Conservation (phyloP, 2,797 vertebrate genomes). For the Oreonectes daqikongensis region DNA sequence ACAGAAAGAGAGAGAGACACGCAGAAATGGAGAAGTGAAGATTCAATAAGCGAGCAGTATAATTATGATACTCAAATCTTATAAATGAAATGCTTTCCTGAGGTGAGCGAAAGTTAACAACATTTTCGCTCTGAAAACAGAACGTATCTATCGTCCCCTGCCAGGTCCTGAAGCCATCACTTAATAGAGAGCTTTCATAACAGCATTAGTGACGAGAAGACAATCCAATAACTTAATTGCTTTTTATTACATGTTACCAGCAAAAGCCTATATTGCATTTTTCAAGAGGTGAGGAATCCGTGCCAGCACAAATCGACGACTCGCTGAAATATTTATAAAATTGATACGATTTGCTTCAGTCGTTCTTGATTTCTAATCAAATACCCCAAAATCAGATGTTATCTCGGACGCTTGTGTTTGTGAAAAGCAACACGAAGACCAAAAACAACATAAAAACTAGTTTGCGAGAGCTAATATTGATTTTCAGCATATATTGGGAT, state of each 20-base stretch:
- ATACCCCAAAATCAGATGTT: conserved; percentile 46
- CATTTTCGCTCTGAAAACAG: conserved; percentile 75
- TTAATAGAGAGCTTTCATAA: conserved; percentile 74
- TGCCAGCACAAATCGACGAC: conserved; percentile 66
- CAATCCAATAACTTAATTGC: conserved; percentile 76
- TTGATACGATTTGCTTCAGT: conserved; percentile 64
- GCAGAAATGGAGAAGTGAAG: conserved; percentile 3
- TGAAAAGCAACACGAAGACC: conserved; percentile 25
- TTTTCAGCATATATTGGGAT: conserved; percentile 12
- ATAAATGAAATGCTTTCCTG: conserved; percentile 72
- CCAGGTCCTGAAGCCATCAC: conserved; percentile 72
- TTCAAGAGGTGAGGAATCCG: conserved; percentile 71
- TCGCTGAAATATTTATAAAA: conserved; percentile 65
- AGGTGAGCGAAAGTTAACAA: conserved; percentile 75
- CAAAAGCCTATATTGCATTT: conserved; percentile 73
- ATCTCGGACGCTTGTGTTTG: conserved; percentile 10
- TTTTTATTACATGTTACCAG: conserved; percentile 79
- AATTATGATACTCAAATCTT: conserved; percentile 44
- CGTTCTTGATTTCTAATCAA: conserved; percentile 63
- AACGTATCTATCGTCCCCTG: conserved; percentile 67
- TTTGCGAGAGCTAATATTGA: not conserved
- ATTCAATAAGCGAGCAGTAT: conserved; percentile 34
- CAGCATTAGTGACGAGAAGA: conserved; percentile 70
- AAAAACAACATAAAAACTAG: conserved; percentile 21
- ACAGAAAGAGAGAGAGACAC: conserved; percentile 32